A percentile compares a stretch with the other conserved stretches of the same genome.
phyloP scores from a whole-genome alignment of 1,140 invertebrate genomes.

The Apis laboriosa region DNA sequence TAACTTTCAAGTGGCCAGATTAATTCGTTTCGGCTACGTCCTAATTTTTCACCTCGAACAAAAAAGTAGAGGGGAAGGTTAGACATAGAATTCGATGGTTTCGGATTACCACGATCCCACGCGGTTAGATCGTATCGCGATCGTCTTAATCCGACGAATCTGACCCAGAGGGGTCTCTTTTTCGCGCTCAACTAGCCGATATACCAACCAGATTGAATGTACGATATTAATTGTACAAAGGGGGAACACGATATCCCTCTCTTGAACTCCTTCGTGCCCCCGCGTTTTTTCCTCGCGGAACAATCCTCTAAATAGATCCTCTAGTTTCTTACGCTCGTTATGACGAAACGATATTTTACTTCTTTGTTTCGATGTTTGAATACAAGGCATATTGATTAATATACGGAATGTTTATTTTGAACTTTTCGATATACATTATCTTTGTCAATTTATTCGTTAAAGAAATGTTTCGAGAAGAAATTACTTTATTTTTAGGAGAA shows the following conservation, averaged over 20 bases:
- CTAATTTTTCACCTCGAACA: slow-evolving; percentile 27
- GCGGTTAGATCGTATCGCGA: slow-evolving; percentile 33
- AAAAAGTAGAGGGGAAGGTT: slow-evolving; percentile 2
- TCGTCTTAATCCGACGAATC: slow-evolving; percentile 38
- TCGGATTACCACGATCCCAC: slow-evolving; percentile 55
- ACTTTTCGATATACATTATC: no score
- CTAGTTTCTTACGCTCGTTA: not conserved
- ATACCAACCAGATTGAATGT: slow-evolving; percentile 34
- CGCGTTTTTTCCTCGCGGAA: slow-evolving; percentile 19
- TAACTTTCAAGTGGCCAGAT: not conserved
- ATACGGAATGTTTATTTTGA: no score
- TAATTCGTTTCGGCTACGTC: not conserved
- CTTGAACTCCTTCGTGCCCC: slow-evolving; percentile 22
- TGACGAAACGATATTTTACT: not conserved
- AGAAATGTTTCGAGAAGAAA: no score
- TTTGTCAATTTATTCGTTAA: no score
- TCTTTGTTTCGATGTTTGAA: not conserved
- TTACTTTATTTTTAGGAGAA: no score
- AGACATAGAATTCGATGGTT: slow-evolving; percentile 27
- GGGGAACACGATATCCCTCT: slow-evolving; percentile 38
- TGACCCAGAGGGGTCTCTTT: slow-evolving; percentile 23
- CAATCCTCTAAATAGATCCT: not conserved
- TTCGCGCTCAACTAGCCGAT: slow-evolving; percentile 37
- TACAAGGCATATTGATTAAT: no score
- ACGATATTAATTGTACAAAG: slow-evolving; percentile 54